These are phyloP conservation scores for Hirtodrosophila trivittata DNA, from an alignment of 2,888 invertebrate genomes.

Conservation along the genomic window DNA sequence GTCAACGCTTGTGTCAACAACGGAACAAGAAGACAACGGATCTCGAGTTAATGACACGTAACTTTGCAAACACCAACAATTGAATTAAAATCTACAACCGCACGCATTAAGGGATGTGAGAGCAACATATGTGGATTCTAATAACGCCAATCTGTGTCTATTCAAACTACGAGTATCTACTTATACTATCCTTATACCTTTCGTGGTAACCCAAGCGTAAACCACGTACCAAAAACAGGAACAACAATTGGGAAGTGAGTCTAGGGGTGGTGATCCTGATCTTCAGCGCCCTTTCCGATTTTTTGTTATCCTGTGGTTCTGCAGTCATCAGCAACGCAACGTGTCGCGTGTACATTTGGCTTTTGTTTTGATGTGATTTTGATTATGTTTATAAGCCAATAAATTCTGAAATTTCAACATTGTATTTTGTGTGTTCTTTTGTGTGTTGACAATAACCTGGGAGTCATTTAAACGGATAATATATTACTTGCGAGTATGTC, in stretches of 20 bases:
- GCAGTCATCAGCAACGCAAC: slow-evolving; percentile 60
- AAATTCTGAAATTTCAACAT: slow-evolving; percentile 56
- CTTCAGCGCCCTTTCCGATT: slow-evolving; percentile 37
- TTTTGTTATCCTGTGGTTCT: slow-evolving; percentile 32
- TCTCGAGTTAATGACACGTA: slow-evolving; percentile 65
- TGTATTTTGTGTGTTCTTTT: slow-evolving; percentile 29
- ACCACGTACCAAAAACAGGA: slow-evolving; percentile 29
- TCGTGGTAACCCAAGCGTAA: slow-evolving; percentile 42
- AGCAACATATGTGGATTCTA: slow-evolving; percentile 59
- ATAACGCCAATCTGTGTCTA: slow-evolving; percentile 64
- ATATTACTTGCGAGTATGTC: slow-evolving; percentile 43
- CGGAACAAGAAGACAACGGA: slow-evolving; percentile 30
- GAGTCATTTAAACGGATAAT: slow-evolving; percentile 51
- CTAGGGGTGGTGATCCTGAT: slow-evolving; percentile 37
- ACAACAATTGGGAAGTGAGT: slow-evolving; percentile 1
- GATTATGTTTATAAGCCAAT: slow-evolving; percentile 75
- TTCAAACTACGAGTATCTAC: slow-evolving; percentile 3
- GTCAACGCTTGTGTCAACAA: slow-evolving; percentile 56
- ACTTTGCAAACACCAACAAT: slow-evolving; percentile 52
- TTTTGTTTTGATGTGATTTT: slow-evolving; percentile 74
- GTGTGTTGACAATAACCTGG: slow-evolving; percentile 39
- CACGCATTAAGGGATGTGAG: slow-evolving; percentile 34
- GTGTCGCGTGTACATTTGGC: slow-evolving; percentile 40
- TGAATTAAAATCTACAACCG: slow-evolving; percentile 17
- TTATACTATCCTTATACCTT: slow-evolving; percentile 23